A percentile compares a stretch with the other conserved stretches of the same genome.
phyloP scores from a whole-genome alignment of 2,888 invertebrate genomes.

The Gymnocheta viridis region DNA sequence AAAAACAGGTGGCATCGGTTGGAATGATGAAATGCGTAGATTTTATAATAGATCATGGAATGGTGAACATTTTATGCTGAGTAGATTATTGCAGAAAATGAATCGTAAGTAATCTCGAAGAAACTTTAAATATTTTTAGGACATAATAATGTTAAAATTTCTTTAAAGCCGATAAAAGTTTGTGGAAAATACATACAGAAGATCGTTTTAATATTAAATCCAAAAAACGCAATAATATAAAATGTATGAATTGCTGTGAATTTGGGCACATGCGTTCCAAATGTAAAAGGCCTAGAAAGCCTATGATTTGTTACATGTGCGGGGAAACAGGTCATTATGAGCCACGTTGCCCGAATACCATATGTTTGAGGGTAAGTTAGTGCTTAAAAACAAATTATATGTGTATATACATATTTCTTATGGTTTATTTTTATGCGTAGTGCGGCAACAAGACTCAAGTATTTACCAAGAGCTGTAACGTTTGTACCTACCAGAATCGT shows the following conservation, averaged over 20 bases:
- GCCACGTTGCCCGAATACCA: constrained; percentile 86
- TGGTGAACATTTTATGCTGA: constrained; percentile 85
- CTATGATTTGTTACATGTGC: constrained; percentile 86
- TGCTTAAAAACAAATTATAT: not conserved
- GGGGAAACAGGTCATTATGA: constrained; percentile 86
- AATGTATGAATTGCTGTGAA: constrained; percentile 86
- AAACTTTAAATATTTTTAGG: not conserved
- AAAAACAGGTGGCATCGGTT: constrained; percentile 74
- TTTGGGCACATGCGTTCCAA: constrained; percentile 85
- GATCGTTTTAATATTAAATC: constrained; percentile 76
- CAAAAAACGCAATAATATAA: constrained; percentile 76
- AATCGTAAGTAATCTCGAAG: constrained; percentile 83
- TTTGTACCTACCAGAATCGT: constrained; percentile 83
- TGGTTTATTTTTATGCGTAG: constrained; percentile 82
- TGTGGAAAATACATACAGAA: constrained; percentile 77
- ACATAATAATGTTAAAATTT: not conserved
- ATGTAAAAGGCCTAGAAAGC: constrained; percentile 84
- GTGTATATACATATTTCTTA: not conserved
- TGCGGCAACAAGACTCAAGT: constrained; percentile 86
- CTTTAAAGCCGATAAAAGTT: constrained; percentile 70
- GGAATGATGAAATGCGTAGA: constrained; percentile 84
- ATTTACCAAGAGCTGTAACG: constrained; percentile 85
- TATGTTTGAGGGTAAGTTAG: constrained; percentile 86
- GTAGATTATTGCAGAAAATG: constrained; percentile 85
- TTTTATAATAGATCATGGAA: constrained; percentile 87